These are phyloP conservation scores for Drosophila maculinotata DNA, from an alignment of 2,888 invertebrate species.

Conservation along the genomic window DNA sequence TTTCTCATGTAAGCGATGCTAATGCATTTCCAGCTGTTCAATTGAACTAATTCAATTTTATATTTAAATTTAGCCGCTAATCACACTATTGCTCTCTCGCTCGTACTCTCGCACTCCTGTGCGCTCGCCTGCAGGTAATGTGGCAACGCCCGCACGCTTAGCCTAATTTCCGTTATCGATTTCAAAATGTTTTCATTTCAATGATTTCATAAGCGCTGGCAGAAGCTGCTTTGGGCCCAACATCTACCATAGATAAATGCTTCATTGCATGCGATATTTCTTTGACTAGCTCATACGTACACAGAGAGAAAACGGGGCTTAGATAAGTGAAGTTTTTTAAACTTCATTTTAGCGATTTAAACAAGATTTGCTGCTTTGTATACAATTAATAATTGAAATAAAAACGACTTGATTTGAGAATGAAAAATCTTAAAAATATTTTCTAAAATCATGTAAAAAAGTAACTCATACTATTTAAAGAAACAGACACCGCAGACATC, in stretches of 20 bases:
- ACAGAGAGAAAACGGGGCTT: background rate
- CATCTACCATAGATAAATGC: conserved; percentile 36
- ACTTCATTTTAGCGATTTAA: too few species aligned
- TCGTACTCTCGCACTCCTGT: background rate
- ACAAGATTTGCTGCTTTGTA: too few species aligned
- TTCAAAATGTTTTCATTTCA: conserved; percentile 56
- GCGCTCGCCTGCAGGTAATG: background rate
- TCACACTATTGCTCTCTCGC: conserved; percentile 7
- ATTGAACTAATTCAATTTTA: conserved; percentile 40
- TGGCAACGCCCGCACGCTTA: conserved; percentile 22
- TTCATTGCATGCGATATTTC: conserved; percentile 55
- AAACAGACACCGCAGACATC: too few species aligned
- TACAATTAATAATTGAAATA: too few species aligned
- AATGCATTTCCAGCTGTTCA: conserved; percentile 50
- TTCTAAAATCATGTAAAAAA: too few species aligned
- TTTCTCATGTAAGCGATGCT: too few species aligned
- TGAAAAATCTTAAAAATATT: too few species aligned
- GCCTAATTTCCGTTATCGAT: conserved; percentile 38
- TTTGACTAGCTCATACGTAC: conserved; percentile 25
- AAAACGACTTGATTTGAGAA: too few species aligned
- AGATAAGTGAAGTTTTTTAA: too few species aligned
- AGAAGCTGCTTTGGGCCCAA: conserved; percentile 18
- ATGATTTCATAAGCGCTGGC: conserved; percentile 39
- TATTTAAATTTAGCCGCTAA: conserved; percentile 24
- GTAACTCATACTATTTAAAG: too few species aligned